phyloP scores from a whole-genome alignment of 2,113 vertebrate species.

The Prietella phreatophila region DNA sequence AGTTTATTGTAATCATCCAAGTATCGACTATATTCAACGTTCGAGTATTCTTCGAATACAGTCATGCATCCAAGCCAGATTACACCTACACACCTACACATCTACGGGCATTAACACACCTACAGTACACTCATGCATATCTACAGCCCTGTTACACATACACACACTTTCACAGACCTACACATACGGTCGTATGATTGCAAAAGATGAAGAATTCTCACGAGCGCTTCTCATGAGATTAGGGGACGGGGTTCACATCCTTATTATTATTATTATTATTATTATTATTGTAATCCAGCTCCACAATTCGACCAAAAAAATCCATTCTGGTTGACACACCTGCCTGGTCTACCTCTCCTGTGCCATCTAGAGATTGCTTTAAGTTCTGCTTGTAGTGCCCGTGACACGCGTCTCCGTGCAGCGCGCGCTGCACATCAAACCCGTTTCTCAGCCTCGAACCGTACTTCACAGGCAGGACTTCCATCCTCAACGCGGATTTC shows the following conservation, averaged over 20 bases:
- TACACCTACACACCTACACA: neutral
- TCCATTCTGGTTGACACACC: neutral
- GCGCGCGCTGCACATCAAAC: slow-evolving; percentile 8
- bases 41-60: neutral
- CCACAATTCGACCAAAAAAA: neutral
- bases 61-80: neutral
- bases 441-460: neutral
- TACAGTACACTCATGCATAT: too few relatives aligned
- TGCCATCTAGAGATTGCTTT: slow-evolving; percentile 57
- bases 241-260: neutral
- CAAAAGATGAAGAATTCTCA: neutral
- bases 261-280: too few relatives aligned
- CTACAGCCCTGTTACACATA: too few relatives aligned
- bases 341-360: slow-evolving; percentile 42
- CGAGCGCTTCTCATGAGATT: neutral
- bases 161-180: too few relatives aligned
- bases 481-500: neutral
- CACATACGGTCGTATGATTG: neutral
- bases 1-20: neutral
- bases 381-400: slow-evolving; percentile 17
- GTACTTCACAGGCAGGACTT: slow-evolving; percentile 17
- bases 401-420: neutral
- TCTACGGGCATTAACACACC: too few relatives aligned
- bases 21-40: neutral
- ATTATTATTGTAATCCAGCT: neutral